These are phyloP conservation scores for Elgonia sp. DNA, from an alignment of 2,888 invertebrate species.

Conservation along the genomic window DNA sequence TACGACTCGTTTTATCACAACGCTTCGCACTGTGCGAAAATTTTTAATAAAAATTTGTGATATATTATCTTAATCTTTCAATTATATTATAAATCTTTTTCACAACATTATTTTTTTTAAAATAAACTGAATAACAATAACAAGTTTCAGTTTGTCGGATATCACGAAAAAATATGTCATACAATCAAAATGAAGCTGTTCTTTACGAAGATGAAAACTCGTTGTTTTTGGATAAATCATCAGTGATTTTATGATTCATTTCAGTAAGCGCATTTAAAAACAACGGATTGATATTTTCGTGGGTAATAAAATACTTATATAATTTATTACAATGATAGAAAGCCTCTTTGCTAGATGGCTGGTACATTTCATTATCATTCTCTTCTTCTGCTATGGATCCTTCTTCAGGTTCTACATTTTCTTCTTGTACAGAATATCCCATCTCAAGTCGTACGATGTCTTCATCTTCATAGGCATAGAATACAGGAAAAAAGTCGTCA, in stretches of 20 bases:
- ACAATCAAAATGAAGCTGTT: neutral
- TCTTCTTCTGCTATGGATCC: neutral
- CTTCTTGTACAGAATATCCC: neutral
- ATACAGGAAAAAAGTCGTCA: neutral
- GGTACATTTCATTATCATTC: neutral
- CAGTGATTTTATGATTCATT: neutral
- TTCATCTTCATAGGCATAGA: slow-evolving; percentile 12
- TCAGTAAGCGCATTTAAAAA: neutral
- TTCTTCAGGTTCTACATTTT: neutral
- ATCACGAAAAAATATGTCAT: neutral
- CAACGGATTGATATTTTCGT: neutral
- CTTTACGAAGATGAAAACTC: slow-evolving; percentile 1
- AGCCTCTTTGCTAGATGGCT: neutral
- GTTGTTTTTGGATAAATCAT: neutral
- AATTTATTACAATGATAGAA: neutral
- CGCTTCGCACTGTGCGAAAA: neutral
- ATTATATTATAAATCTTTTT: neutral
- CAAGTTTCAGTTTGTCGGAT: neutral
- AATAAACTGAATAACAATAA: neutral
- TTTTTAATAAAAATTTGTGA: neutral
- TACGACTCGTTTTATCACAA: neutral
- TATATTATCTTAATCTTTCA: neutral
- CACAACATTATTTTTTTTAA: neutral
- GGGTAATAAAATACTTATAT: neutral
- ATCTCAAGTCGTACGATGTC: slow-evolving; percentile 9